Percentiles rank a stretch among this genome's conserved stretches.
Evolutionary conservation across 2,797 vertebrate genomes (phyloP).

Genomic region (Silurus lanzhouensis): DNA sequence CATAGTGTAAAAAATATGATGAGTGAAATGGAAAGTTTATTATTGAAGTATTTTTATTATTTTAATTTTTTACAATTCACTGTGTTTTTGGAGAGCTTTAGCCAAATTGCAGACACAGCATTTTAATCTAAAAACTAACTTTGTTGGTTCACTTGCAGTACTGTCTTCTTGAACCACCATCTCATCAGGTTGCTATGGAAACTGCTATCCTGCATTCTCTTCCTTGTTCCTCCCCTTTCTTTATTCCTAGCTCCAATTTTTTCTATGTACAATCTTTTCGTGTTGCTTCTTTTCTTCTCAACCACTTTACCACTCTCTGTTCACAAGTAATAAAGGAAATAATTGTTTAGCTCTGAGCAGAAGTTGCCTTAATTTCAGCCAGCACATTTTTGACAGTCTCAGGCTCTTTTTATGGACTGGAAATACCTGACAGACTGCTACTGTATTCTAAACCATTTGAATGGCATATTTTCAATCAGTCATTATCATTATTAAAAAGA

Average conservation of each 20-base stretch:
- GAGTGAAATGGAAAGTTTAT: too few species aligned
- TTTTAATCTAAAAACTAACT: conserved; percentile 53
- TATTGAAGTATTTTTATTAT: not conserved
- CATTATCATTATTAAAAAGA: not conserved
- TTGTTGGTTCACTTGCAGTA: conserved; percentile 41
- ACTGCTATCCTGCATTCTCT: conserved; percentile 59
- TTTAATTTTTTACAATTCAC: conserved; percentile 44
- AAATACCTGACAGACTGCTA: not conserved
- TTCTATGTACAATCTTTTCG: conserved; percentile 24
- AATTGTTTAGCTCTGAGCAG: not conserved
- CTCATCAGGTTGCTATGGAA: conserved; percentile 61
- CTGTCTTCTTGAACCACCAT: conserved; percentile 36
- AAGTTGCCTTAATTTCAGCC: not conserved
- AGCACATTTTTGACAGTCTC: not conserved
- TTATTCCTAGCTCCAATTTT: conserved; percentile 44
- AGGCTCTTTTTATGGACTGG: not conserved
- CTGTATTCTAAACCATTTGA: not conserved
- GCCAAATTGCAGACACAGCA: conserved; percentile 40
- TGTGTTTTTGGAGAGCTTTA: conserved; percentile 30
- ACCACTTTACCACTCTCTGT: not conserved
- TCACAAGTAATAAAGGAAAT: not conserved
- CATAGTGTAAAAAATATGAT: too few species aligned
- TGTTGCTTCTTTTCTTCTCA: not conserved
- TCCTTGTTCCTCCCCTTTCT: conserved; percentile 35
- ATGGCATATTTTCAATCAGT: not conserved